Evolutionary conservation across 2,888 invertebrate genomes (phyloP).

Genomic region (Cheilosia grossa): DNA sequence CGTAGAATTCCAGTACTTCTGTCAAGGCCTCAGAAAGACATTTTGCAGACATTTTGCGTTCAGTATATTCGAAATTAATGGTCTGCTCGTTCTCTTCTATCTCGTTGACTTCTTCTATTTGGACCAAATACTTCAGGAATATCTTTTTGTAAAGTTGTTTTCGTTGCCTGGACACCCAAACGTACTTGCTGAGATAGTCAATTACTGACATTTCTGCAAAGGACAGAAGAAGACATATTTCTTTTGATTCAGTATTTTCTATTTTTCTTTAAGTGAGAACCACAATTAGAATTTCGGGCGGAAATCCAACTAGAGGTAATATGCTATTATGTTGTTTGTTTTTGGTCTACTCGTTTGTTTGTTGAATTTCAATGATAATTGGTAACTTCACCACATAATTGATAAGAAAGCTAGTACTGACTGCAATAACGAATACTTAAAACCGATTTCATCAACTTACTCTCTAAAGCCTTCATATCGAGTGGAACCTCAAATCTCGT

Average conservation of each 20-base stretch:
- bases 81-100: slow-evolving; percentile 68
- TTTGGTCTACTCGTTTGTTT: too few relatives aligned
- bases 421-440: not conserved
- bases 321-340: too few relatives aligned
- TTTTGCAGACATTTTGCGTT: slow-evolving; percentile 79
- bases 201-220: slow-evolving; percentile 87
- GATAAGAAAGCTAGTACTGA: not conserved
- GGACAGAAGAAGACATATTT: not conserved
- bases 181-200: slow-evolving; percentile 88
- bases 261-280: too few relatives aligned
- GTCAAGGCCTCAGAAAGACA: slow-evolving; percentile 81
- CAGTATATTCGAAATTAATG: slow-evolving; percentile 76
- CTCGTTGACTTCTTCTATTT: slow-evolving; percentile 79
- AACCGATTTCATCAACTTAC: slow-evolving; percentile 78
- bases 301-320: too few relatives aligned
- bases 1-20: slow-evolving; percentile 83
- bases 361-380: too few relatives aligned
- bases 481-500: slow-evolving; percentile 91
- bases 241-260: not conserved
- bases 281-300: too few relatives aligned
- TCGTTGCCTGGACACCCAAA: slow-evolving; percentile 85
- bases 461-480: slow-evolving; percentile 85
- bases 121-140: slow-evolving; percentile 82
- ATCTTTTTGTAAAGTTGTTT: slow-evolving; percentile 85
- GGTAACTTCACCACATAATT: too few relatives aligned